Percentiles rank a stretch among this genome's conserved stretches.
phyloP scores from a whole-genome alignment of 2,797 vertebrate genomes.

The Miichthys miiuy region DNA sequence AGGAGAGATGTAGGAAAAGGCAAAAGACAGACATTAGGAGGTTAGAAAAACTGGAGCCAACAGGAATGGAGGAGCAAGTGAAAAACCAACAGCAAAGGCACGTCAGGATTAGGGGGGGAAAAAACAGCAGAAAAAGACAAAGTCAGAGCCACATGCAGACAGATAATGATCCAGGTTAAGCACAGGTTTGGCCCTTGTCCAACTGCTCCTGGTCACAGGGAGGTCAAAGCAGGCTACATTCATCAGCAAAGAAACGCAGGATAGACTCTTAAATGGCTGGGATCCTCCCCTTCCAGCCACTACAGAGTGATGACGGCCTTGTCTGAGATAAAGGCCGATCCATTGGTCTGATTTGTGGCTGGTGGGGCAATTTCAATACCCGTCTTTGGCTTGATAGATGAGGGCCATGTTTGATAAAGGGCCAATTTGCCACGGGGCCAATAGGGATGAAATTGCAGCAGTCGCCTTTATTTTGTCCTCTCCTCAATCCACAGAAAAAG shows the following conservation, averaged over 20 bases:
- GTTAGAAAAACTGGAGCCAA: constrained; percentile 37
- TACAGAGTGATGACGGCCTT: constrained; percentile 86
- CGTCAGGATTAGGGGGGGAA: constrained; percentile 1
- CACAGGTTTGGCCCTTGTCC: constrained; percentile 66
- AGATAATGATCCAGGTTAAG: constrained; percentile 63
- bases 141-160: constrained; percentile 26
- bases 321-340: constrained; percentile 85
- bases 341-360: constrained; percentile 86
- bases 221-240: constrained; percentile 81
- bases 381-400: constrained; percentile 85
- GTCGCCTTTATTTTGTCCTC: constrained; percentile 84
- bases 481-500: constrained; percentile 76
- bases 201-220: constrained; percentile 74
- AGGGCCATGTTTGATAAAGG: constrained; percentile 84
- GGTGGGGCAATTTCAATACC: constrained; percentile 87
- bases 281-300: constrained; percentile 79
- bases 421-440: constrained; percentile 85
- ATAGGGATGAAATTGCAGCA: constrained; percentile 84
- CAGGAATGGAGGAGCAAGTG: constrained; percentile 22
- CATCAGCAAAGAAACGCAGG: constrained; percentile 75
- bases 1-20: constrained; percentile 3
- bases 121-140: constrained; percentile 26
- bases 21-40: constrained; percentile 28
- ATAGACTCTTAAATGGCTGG: constrained; percentile 74
- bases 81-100: constrained; percentile 26